A percentile compares a stretch with the other conserved stretches of the same genome.
Evolutionary conservation across 1,140 invertebrate genomes (phyloP).

Genomic region (Caenorhabditis latens): DNA sequence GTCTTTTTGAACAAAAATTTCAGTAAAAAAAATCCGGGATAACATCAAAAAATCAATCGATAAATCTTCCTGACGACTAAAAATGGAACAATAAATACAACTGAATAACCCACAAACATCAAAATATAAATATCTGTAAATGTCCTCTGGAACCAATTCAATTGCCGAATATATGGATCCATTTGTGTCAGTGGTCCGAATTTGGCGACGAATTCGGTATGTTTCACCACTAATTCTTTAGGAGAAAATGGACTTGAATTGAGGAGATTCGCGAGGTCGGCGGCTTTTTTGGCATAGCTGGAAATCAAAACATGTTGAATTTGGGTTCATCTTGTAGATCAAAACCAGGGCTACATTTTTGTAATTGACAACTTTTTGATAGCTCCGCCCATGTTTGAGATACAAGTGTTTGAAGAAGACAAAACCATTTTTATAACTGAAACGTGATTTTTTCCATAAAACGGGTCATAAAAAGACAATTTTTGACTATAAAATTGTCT

Average conservation of each 20-base stretch:
- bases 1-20: too few species aligned
- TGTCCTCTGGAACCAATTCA: conserved; percentile 48
- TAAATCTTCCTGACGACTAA: neutral
- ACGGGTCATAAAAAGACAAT: too few species aligned
- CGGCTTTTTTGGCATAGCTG: conserved; percentile 18
- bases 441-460: too few species aligned
- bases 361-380: too few species aligned
- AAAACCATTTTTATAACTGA: too few species aligned
- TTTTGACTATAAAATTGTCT: too few species aligned
- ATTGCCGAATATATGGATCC: conserved; percentile 46
- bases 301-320: neutral
- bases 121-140: conserved; percentile 19
- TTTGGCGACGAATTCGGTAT: conserved; percentile 41
- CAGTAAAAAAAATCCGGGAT: too few species aligned
- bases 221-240: conserved; percentile 33
- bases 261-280: neutral
- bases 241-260: conserved; percentile 15
- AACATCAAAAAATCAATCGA: neutral
- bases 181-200: conserved; percentile 36
- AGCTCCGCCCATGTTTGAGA: too few species aligned
- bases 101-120: neutral
- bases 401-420: too few species aligned
- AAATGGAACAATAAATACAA: neutral
- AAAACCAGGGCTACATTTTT: too few species aligned
- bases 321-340: too few species aligned